Evolutionary conservation across 2,113 vertebrate species (phyloP), one percentile per base, ranked within the genome.

Genomic region (Anguilla japonica): DNA sequence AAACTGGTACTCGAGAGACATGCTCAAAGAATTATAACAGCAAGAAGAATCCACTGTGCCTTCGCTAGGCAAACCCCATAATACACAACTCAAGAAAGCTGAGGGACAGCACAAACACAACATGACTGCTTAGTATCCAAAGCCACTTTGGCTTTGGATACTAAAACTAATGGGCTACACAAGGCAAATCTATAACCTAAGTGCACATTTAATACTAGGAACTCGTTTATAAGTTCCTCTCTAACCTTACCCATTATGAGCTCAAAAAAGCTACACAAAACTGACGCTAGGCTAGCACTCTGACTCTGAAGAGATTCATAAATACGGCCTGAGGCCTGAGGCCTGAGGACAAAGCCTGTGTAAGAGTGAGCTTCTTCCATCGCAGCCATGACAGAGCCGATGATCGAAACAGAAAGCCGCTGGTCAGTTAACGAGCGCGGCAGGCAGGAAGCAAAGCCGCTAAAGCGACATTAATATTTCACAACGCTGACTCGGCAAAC

Each of bases 401-500:
- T 53, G 43, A 56, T 5, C 1, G 22, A n/a, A 2, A 67, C 5
- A 67, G 83, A 84, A 71, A 26, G 60, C 60, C 3, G 83, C 82
- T 16, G 46, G 18, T 82, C 81, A n/a, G 57, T 46, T 83, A 39
- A 78, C 41, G 20, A 56, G n/a, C 18, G 14, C 22, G 20, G 43
- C 82, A 83, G 20, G 34, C 82, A 83, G 81, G 81, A 87, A 87
- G 43, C 63, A 84, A 75, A 50, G 43, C 41, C 84, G 79, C 14
- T 26, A 67, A 14, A 8, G 4, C 13, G 22, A 15, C 86, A 79
- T 87, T 87, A 87, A 87, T 83, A 87, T 87, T 87, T 83, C 67
- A 87, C 63, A 13, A 83, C 2, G 67, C 82, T 83, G 67, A 83
- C 53, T 79, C 50, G 29, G 39, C 63, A 82, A 34, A 78, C 41